Conservation (phyloP, 2,888 invertebrate genomes). For the Oxytorus armatus region DNA sequence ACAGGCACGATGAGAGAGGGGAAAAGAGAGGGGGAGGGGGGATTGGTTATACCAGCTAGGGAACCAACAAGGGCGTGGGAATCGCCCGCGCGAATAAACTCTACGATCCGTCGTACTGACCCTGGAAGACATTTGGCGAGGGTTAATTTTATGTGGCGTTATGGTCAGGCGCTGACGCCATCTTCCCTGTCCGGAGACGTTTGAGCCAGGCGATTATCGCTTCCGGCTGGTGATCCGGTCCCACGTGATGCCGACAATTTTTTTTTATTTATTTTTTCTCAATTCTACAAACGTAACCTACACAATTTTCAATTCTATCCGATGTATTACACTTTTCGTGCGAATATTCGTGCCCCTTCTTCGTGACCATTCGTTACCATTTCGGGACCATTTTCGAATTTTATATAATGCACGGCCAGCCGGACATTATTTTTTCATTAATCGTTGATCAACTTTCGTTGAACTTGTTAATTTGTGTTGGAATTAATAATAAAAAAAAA, state of each 20-base stretch:
- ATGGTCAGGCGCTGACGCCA: conserved; percentile 61
- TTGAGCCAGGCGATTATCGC: conserved; percentile 50
- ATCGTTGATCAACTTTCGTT: too few relatives aligned
- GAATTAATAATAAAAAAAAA: too few relatives aligned
- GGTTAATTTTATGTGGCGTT: conserved; percentile 37
- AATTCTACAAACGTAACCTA: conserved; percentile 4
- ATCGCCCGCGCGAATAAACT: conserved; percentile 67
- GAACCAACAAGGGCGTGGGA: conserved; percentile 63
- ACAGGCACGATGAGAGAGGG: conserved; percentile 14
- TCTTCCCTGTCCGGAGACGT: conserved; percentile 44
- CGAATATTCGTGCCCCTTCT: background rate
- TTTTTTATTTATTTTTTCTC: conserved; percentile 1
- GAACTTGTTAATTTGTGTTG: too few relatives aligned
- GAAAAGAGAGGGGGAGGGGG: conserved; percentile 5
- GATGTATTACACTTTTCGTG: background rate
- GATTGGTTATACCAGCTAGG: conserved; percentile 23
- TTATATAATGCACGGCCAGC: too few relatives aligned
- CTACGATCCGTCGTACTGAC: conserved; percentile 29
- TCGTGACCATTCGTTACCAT: too few relatives aligned
- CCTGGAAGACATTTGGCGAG: conserved; percentile 45
- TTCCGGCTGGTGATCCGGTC: conserved; percentile 55
- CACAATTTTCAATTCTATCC: background rate
- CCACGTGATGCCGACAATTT: conserved; percentile 42
- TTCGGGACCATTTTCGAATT: too few relatives aligned
- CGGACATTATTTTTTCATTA: too few relatives aligned